Evolutionary conservation across 2,888 invertebrate species (phyloP).

Genomic region (Phyllotreta striolata): DNA sequence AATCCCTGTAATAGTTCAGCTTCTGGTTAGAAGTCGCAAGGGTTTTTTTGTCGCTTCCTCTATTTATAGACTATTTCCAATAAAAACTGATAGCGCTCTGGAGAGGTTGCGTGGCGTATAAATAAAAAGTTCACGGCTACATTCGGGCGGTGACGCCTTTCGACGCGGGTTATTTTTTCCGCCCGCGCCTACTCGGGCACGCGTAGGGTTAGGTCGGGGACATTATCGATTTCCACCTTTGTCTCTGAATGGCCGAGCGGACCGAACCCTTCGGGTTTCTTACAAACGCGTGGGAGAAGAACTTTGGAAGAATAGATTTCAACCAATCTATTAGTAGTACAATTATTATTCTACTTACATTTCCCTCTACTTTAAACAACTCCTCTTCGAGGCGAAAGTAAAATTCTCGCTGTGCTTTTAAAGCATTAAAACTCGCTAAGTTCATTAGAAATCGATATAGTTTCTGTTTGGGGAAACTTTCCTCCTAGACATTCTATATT

Average conservation of each 20-base stretch:
- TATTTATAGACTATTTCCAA: constrained; percentile 19
- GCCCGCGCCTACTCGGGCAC: constrained; percentile 30
- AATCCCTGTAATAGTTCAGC: no score
- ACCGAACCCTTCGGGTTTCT: neutral
- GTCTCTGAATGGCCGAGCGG: constrained; percentile 12
- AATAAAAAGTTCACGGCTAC: constrained; percentile 15
- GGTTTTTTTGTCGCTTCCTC: constrained; percentile 12
- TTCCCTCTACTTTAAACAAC: no score
- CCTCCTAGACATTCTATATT: constrained; percentile 32
- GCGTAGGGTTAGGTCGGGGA: constrained; percentile 36
- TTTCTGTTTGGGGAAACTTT: constrained; percentile 15
- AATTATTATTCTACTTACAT: no score
- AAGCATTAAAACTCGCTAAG: no score
- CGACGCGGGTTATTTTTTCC: constrained; percentile 32
- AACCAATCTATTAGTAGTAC: no score
- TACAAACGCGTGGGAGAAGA: constrained; percentile 4
- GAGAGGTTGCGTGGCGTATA: constrained; percentile 4
- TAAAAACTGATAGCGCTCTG: constrained; percentile 13
- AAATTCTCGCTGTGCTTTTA: no score
- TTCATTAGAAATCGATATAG: no score
- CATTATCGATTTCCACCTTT: constrained; percentile 29
- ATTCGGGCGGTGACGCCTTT: constrained; percentile 12
- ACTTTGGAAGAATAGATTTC: neutral
- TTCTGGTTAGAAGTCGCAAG: no score
- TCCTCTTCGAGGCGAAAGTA: no score